These are phyloP conservation scores for Drosophila seclusa DNA, from an alignment of 2,888 invertebrate species.

Conservation along the genomic window DNA sequence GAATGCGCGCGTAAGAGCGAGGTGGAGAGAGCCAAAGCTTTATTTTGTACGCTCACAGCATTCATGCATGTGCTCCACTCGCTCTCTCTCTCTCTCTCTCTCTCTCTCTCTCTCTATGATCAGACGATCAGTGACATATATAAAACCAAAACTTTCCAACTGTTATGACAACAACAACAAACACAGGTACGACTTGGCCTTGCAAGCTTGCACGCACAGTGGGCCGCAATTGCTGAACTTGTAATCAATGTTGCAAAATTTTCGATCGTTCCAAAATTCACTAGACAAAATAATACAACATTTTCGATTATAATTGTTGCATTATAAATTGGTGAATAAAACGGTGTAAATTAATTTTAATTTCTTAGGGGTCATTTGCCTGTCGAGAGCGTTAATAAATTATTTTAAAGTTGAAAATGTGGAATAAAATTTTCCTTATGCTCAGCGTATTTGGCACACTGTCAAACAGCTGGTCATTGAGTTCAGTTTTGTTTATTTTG, in stretches of 20 bases:
- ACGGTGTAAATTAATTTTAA: neutral
- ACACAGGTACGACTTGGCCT: slow-evolving; percentile 30
- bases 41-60: slow-evolving; percentile 4
- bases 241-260: neutral
- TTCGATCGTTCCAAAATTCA: neutral
- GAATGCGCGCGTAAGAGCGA: neutral
- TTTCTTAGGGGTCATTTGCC: neutral
- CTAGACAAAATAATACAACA: neutral
- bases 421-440: neutral
- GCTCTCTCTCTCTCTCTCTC: neutral
- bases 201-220: slow-evolving; percentile 40
- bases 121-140: slow-evolving; percentile 14
- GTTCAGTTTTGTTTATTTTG: slow-evolving; percentile 35
- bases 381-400: neutral
- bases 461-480: slow-evolving; percentile 30
- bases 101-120: neutral
- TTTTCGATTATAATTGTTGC: neutral
- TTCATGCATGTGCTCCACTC: slow-evolving; percentile 5
- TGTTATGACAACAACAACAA: slow-evolving; percentile 19
- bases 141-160: slow-evolving; percentile 29
- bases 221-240: slow-evolving; percentile 12
- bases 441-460: slow-evolving; percentile 24
- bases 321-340: neutral
- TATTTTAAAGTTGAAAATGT: neutral
- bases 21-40: neutral